Evolutionary conservation across 2,888 invertebrate species (phyloP).

Genomic region (Nemapogon koenigi): DNA sequence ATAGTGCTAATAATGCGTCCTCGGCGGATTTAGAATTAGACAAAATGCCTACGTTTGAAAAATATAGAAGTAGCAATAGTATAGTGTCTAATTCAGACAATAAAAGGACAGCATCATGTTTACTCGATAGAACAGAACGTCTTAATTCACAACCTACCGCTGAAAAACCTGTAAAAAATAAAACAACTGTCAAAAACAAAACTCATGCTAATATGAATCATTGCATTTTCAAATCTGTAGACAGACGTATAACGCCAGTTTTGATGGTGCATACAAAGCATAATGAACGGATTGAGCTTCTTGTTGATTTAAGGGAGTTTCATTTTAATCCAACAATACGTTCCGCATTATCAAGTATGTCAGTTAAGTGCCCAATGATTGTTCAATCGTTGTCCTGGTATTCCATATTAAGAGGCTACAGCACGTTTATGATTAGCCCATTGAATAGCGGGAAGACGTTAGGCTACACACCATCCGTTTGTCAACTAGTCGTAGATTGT

Average conservation of each 20-base stretch:
- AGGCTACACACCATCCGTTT: conserved; percentile 72
- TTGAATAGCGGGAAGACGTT: conserved; percentile 71
- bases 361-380: conserved; percentile 43
- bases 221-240: conserved; percentile 45
- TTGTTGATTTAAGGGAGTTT: conserved; percentile 30
- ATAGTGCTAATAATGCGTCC: too few relatives aligned
- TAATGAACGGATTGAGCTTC: conserved; percentile 32
- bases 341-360: conserved; percentile 31
- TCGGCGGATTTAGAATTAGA: too few relatives aligned
- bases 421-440: conserved; percentile 69
- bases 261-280: conserved; percentile 50
- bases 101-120: too few relatives aligned
- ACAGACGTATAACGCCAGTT: conserved; percentile 40
- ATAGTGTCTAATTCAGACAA: too few relatives aligned
- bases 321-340: conserved; percentile 36
- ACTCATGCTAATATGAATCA: too few relatives aligned
- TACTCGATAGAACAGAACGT: too few relatives aligned
- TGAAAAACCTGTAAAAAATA: too few relatives aligned
- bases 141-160: too few relatives aligned
- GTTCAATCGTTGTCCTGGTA: conserved; percentile 77
- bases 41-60: too few relatives aligned
- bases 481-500: conserved; percentile 62
- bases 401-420: conserved; percentile 68
- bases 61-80: too few relatives aligned
- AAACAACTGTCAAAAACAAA: too few relatives aligned